These are phyloP conservation scores for Diadophis punctatus DNA, from an alignment of 2,113 vertebrate species.

Conservation along the genomic window DNA sequence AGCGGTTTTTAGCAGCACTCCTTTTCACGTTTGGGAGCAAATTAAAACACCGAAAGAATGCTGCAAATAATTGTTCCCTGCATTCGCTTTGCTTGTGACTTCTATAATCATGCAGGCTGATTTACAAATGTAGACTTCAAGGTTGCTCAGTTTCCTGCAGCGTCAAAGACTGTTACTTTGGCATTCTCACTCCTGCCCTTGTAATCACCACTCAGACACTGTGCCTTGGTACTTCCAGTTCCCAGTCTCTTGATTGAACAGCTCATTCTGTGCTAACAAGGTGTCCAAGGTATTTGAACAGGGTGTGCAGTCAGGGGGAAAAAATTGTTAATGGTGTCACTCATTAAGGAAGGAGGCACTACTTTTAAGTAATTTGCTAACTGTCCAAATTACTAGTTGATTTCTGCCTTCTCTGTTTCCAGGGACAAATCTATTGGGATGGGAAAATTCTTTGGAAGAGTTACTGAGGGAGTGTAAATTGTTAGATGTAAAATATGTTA, in stretches of 20 bases:
- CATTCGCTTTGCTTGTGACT: conserved; percentile 87
- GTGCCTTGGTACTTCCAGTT: conserved; percentile 87
- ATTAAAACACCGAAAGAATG: conserved; percentile 75
- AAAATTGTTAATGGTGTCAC: conserved; percentile 78
- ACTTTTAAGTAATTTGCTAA: conserved; percentile 79
- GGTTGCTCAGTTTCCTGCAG: conserved; percentile 98
- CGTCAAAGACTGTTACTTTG: conserved; percentile 90
- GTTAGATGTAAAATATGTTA: not conserved
- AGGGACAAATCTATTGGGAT: conserved; percentile 47
- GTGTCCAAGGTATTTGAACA: conserved; percentile 84
- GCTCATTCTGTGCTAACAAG: conserved; percentile 98
- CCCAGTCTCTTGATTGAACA: conserved; percentile 96
- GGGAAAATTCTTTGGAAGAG: not conserved
- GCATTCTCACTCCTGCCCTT: conserved; percentile 87
- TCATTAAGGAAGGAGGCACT: conserved; percentile 75
- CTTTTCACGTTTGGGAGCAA: conserved; percentile 74
- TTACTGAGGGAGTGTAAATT: not conserved
- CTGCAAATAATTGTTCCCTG: conserved; percentile 80
- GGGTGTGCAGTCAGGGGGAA: conserved; percentile 62
- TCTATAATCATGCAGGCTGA: conserved; percentile 98
- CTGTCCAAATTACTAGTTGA: conserved; percentile 72
- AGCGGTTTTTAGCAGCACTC: conserved; percentile 63
- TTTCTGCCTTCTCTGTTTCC: conserved; percentile 59
- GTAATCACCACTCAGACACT: conserved; percentile 98
- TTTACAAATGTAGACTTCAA: conserved; percentile 99